Evolutionary conservation across 1,140 invertebrate genomes (phyloP), one percentile per base, ranked within the genome.

Genomic region (Conopomorpha cramerella): DNA sequence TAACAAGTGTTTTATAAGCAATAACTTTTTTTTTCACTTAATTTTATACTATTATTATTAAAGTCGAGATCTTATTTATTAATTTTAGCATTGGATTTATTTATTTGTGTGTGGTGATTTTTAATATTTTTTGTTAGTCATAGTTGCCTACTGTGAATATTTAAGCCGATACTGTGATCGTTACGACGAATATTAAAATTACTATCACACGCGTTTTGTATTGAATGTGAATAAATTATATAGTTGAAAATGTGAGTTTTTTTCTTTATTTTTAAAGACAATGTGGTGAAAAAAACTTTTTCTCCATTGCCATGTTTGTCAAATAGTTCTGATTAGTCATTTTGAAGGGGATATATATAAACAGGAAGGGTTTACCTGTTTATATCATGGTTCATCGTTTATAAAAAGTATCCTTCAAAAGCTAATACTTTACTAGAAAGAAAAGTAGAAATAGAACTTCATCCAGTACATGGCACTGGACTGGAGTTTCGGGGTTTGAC

Each of bases 201-300:
- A 36, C 55, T 57, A 54, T 70, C 66, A 72, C 67, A 67, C 63
- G 59, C 48, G 59, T 74, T 74, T 74, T 74, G 65, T 72, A 74
- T 74, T 74, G 66, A 66, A 74, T 74, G 70, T 72, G 59, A 74
- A 72, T 74, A 74, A 74, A 74, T 66, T 64, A 73, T 70, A 70
- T 70, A 74, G 66, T 74, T 74, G 53, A 58, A 55, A 51, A 28
- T 12, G 16, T 31, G 40, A 30, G 51, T 50, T 58, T 52, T 48
- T 45, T 55, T 45, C n/a, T n/a, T n/a, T n/a, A n/a, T n/a, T n/a
- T n/a, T n/a, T n/a, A n/a, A n/a, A n/a, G n/a, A n/a, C n/a, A n/a
- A n/a, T n/a, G n/a, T n/a, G n/a, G n/a, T n/a, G n/a, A n/a, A n/a
- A n/a, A n/a, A n/a, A n/a, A n/a, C n/a, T n/a, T n/a, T n/a, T n/a